Conservation (phyloP, 2,888 invertebrate genomes). For the Drosophila sordidula region DNA sequence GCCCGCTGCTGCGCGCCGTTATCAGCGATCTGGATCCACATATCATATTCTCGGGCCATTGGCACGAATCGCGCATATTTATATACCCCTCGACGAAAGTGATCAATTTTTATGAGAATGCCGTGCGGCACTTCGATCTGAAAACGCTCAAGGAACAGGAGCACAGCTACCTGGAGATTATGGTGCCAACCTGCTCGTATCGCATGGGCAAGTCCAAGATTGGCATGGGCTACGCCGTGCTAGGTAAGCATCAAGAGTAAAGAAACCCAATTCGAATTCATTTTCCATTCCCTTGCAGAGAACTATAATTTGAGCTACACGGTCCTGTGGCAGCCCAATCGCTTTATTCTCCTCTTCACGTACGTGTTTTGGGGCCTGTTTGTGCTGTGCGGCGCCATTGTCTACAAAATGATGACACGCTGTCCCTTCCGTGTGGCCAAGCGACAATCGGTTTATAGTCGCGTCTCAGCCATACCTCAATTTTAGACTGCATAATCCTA, state of each 20-base stretch:
- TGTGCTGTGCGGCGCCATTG: slow-evolving; percentile 72
- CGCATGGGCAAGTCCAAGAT: slow-evolving; percentile 96
- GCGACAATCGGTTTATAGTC: slow-evolving; percentile 76
- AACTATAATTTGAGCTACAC: slow-evolving; percentile 83
- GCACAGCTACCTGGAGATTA: slow-evolving; percentile 89
- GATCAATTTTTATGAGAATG: slow-evolving; percentile 82
- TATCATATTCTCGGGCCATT: slow-evolving; percentile 89
- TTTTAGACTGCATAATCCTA: slow-evolving; percentile 75
- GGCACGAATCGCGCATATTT: slow-evolving; percentile 86
- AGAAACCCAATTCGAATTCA: background rate
- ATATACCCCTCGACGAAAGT: slow-evolving; percentile 83
- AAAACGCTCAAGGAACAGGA: slow-evolving; percentile 79
- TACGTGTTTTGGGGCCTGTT: slow-evolving; percentile 83
- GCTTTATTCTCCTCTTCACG: slow-evolving; percentile 79
- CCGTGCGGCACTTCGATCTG: slow-evolving; percentile 80
- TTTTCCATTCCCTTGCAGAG: slow-evolving; percentile 59
- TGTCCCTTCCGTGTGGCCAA: slow-evolving; percentile 84
- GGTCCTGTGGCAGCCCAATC: slow-evolving; percentile 83
- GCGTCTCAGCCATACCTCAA: slow-evolving; percentile 82
- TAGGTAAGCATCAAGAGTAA: slow-evolving; percentile 87
- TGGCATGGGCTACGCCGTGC: slow-evolving; percentile 93
- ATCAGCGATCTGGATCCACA: slow-evolving; percentile 89
- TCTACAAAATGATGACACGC: slow-evolving; percentile 84
- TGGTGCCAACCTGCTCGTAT: slow-evolving; percentile 97
- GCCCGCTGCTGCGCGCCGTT: slow-evolving; percentile 85